These are phyloP conservation scores for Drosophila simulans DNA, from an alignment of 1,140 invertebrate genomes.

Conservation along the genomic window DNA sequence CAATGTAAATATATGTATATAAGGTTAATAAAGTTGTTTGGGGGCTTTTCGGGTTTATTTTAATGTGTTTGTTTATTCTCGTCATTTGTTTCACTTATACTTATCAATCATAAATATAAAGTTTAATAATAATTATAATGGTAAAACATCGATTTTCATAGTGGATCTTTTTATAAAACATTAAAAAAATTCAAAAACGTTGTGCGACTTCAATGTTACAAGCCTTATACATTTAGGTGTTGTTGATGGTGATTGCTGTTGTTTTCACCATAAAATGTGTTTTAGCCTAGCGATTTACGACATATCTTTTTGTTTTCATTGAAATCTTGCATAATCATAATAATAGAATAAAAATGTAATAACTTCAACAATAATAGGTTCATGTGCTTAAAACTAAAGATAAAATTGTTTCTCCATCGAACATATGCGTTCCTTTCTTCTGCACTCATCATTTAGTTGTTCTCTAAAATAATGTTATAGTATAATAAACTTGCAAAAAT, in stretches of 20 bases:
- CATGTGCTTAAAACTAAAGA: slow-evolving; percentile 74
- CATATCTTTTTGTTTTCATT: slow-evolving; percentile 54
- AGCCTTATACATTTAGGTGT: slow-evolving; percentile 21
- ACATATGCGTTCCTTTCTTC: slow-evolving; percentile 50
- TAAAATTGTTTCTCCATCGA: slow-evolving; percentile 75
- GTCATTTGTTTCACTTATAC: slow-evolving; percentile 74
- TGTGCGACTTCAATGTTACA: slow-evolving; percentile 54
- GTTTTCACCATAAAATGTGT: slow-evolving; percentile 20
- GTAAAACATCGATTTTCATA: slow-evolving; percentile 65
- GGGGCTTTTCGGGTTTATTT: slow-evolving; percentile 45
- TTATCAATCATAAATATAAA: slow-evolving; percentile 80
- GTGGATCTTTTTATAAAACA: slow-evolving; percentile 65
- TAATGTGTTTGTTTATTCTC: slow-evolving; percentile 80
- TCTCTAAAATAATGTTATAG: slow-evolving; percentile 15
- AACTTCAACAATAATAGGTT: slow-evolving; percentile 70
- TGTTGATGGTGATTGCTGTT: slow-evolving; percentile 34
- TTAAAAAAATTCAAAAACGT: slow-evolving; percentile 67
- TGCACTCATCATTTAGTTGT: slow-evolving; percentile 25
- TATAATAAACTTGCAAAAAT: slow-evolving; percentile 29
- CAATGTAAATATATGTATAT: slow-evolving; percentile 38
- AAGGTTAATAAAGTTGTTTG: slow-evolving; percentile 34
- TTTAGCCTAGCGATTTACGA: slow-evolving; percentile 53
- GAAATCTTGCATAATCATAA: slow-evolving; percentile 55
- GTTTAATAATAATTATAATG: slow-evolving; percentile 76
- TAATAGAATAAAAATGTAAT: slow-evolving; percentile 63